phyloP scores from a whole-genome alignment of 2,888 invertebrate genomes.

The Erebia epiphron region DNA sequence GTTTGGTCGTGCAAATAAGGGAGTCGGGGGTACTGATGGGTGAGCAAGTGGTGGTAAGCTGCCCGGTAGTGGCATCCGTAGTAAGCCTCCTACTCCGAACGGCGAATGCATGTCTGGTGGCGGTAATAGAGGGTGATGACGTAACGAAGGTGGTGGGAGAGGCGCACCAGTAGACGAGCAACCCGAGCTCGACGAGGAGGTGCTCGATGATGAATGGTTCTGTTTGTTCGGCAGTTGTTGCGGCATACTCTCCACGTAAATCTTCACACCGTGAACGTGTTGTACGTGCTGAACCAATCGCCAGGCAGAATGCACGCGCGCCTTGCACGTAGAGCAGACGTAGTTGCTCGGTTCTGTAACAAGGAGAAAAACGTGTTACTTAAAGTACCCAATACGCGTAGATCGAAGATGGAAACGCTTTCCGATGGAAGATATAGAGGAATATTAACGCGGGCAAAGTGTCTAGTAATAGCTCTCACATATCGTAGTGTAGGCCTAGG shows the following conservation, averaged over 20 bases:
- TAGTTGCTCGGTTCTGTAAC: slow-evolving; percentile 95
- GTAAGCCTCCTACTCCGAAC: slow-evolving; percentile 87
- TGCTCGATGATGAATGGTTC: slow-evolving; percentile 83
- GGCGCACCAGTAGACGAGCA: slow-evolving; percentile 80
- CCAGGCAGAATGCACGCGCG: slow-evolving; percentile 97
- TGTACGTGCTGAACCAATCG: slow-evolving; percentile 97
- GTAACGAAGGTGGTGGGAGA: slow-evolving; percentile 84
- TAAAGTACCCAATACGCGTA: slow-evolving; percentile 43
- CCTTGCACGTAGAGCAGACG: slow-evolving; percentile 96
- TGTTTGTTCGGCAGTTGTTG: slow-evolving; percentile 74
- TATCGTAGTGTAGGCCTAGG: slow-evolving; percentile 81
- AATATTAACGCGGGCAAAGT: slow-evolving; percentile 82
- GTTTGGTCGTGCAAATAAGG: slow-evolving; percentile 89
- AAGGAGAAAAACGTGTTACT: slow-evolving; percentile 57
- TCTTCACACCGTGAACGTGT: slow-evolving; percentile 95
- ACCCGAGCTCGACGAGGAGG: slow-evolving; percentile 82
- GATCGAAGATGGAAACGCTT: slow-evolving; percentile 55
- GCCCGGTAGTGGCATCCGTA: slow-evolving; percentile 89
- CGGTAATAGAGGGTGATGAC: slow-evolving; percentile 86
- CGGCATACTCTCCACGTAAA: slow-evolving; percentile 89
- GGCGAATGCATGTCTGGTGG: slow-evolving; percentile 90
- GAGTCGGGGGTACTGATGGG: slow-evolving; percentile 87
- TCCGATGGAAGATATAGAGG: slow-evolving; percentile 74
- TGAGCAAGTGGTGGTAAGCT: slow-evolving; percentile 84
- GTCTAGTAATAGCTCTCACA: slow-evolving; percentile 83